Evolutionary conservation across 2,797 vertebrate species (phyloP).

Genomic region (Mus spretus): DNA sequence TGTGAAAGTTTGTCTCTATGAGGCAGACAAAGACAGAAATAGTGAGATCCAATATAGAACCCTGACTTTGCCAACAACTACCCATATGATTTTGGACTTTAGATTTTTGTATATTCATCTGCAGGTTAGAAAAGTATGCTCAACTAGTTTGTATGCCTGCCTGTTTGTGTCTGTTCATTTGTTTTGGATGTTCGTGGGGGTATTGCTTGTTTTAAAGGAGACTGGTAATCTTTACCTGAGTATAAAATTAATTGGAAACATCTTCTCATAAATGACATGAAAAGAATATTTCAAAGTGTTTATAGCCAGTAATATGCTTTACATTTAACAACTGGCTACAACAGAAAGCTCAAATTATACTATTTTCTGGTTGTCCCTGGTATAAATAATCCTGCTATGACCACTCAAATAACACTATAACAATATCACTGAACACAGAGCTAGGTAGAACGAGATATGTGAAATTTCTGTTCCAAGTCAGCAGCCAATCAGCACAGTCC

Average conservation of each 20-base stretch:
- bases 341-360: background rate
- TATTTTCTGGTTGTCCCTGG: constrained; percentile 16
- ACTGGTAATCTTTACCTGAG: background rate
- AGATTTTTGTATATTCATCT: constrained; percentile 14
- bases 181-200: background rate
- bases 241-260: constrained; percentile 55
- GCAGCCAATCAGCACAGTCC: constrained; percentile 36
- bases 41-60: background rate
- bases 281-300: constrained; percentile 61
- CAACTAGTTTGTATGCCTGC: background rate
- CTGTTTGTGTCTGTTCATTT: background rate
- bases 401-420: constrained; percentile 20
- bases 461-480: constrained; percentile 6
- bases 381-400: constrained; percentile 26
- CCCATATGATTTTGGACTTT: constrained; percentile 19
- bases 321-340: constrained; percentile 50
- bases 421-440: background rate
- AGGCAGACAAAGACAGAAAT: background rate
- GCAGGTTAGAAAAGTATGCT: background rate
- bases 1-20: background rate
- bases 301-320: background rate
- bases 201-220: background rate
- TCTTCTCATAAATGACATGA: constrained; percentile 52
- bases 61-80: constrained; percentile 46
- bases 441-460: constrained; percentile 26